These are phyloP conservation scores for Gymnarchus niloticus DNA, from an alignment of 2,113 vertebrate species.

Conservation along the genomic window DNA sequence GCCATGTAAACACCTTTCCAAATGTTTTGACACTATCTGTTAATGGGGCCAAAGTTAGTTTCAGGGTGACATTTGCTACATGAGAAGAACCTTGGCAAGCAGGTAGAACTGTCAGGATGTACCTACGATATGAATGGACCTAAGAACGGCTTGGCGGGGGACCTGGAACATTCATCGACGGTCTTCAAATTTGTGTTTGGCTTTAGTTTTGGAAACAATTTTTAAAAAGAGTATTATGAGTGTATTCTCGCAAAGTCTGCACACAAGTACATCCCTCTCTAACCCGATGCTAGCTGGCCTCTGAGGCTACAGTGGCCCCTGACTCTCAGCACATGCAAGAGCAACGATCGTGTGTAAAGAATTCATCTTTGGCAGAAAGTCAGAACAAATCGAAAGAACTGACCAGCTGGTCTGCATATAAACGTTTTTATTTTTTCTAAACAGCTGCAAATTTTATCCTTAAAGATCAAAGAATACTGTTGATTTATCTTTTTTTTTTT, in stretches of 20 bases:
- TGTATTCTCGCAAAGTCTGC: background rate
- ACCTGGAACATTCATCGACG: background rate
- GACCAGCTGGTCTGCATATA: background rate
- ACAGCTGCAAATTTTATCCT: conserved; percentile 7
- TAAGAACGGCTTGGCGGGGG: background rate
- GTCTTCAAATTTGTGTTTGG: background rate
- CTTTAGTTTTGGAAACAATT: background rate
- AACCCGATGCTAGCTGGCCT: too few species aligned
- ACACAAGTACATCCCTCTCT: too few species aligned
- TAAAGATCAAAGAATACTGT: background rate
- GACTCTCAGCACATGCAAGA: background rate
- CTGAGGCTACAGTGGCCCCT: background rate
- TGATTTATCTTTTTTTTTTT: conserved; percentile 9
- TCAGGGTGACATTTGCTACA: background rate
- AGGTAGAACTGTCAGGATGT: background rate
- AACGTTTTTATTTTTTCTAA: background rate
- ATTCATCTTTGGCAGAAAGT: background rate
- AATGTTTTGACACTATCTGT: too few species aligned
- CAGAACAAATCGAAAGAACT: background rate
- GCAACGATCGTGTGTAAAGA: background rate
- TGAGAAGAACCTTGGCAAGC: background rate
- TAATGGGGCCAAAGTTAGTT: too few species aligned
- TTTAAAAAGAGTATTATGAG: too few species aligned
- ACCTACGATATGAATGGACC: background rate
- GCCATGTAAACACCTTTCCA: too few species aligned